phyloP scores from a whole-genome alignment of 2,797 vertebrate genomes.

The Natrix natrix region DNA sequence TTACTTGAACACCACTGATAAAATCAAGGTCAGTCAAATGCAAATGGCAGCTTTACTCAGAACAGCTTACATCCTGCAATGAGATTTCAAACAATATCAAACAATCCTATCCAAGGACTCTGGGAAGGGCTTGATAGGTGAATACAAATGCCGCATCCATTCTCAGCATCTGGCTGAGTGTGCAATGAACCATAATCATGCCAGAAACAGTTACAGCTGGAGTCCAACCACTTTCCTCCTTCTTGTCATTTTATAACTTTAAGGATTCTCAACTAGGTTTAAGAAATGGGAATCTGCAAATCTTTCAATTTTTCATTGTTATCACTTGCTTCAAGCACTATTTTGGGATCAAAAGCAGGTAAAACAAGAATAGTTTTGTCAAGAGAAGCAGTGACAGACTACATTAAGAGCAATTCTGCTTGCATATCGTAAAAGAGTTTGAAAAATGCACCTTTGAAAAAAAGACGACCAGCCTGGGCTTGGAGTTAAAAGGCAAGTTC shows the following conservation, averaged over 20 bases:
- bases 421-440: background rate
- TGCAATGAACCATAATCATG: background rate
- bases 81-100: background rate
- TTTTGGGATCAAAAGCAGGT: constrained; percentile 29
- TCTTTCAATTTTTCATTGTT: constrained; percentile 22
- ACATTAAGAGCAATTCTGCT: background rate
- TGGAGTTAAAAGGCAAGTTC: background rate
- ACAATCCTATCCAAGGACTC: background rate
- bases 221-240: background rate
- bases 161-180: background rate
- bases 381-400: background rate
- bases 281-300: background rate
- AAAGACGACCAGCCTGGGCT: no score
- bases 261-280: constrained; percentile 34
- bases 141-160: background rate
- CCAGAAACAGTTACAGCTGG: background rate
- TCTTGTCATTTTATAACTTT: constrained; percentile 7
- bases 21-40: background rate
- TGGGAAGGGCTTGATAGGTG: background rate
- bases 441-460: background rate
- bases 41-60: background rate
- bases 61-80: background rate
- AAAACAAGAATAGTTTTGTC: background rate
- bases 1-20: no score
- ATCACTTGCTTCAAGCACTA: background rate